Evolutionary conservation across 2,797 vertebrate species (phyloP), one percentile per base, ranked within the genome.

Genomic region (Melanotaenia parkinsoni): DNA sequence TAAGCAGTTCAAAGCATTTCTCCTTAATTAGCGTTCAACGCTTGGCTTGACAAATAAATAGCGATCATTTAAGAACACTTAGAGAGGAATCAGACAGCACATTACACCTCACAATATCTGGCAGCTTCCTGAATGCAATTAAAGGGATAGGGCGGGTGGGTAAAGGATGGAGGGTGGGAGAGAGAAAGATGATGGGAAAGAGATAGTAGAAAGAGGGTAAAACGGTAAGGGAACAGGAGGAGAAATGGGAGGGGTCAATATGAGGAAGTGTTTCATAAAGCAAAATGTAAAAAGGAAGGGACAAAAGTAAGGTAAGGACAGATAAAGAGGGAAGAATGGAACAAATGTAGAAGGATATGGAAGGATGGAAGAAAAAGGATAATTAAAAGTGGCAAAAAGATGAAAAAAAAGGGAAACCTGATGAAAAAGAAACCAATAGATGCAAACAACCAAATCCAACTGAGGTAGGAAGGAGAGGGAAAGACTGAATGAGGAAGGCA

Each of bases 41-140:
- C 89, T 91, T 89, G 86, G 82, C 80, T 92, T 92, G 83, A 93
- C 83, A 86, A 92, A 92, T 91, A 92, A 92, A 92, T 90, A 91
- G 90, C 76, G 81, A 92, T 89, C 88, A 91, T 91, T 93, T 92
- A 91, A 91, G 89, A 92, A 88, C 88, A 86, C 88, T 93, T 91
- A 90, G 85, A 87, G 91, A 83, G 86, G 85, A 93, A 90, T 92
- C 89, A 92, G 88, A 89, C 90, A 92, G 82, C 80, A 91, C 86
- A 91, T 92, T 91, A 91, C 90, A 90, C 90, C 90, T 91, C 80
- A 80, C 79, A 81, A 64, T 90, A 88, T 91, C 83, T 88, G 90
- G 79, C 85, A 86, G 85, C 89, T 82, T 83, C 76, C 72, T 80
- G 75, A 68, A 78, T 5, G 51, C 82, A 82, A 90, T 89, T 86